phyloP scores from a whole-genome alignment of 2,113 vertebrate genomes.

The Cettia cetti region DNA sequence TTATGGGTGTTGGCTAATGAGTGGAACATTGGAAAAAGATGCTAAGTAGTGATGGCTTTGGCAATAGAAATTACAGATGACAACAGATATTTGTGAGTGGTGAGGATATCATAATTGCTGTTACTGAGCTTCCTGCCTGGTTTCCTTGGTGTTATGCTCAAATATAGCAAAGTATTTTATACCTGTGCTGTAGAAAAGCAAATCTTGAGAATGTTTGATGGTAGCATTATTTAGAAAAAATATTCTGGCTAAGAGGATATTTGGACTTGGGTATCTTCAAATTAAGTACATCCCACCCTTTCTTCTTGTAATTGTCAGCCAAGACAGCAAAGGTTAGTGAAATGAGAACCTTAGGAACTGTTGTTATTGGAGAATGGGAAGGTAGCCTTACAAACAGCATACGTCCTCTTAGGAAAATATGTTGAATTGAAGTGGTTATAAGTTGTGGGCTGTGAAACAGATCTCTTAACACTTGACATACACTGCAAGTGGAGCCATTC shows the following conservation, averaged over 20 bases:
- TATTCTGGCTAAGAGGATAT: neutral
- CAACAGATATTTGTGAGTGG: neutral
- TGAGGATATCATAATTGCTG: neutral
- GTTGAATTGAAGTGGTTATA: neutral
- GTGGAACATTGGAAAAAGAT: neutral
- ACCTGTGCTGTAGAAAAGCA: neutral
- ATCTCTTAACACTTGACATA: neutral
- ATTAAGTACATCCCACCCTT: neutral
- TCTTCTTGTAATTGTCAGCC: neutral
- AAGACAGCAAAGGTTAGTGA: neutral
- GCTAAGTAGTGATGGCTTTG: neutral
- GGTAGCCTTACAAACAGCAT: neutral
- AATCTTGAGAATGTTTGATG: neutral
- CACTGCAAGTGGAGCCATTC: neutral
- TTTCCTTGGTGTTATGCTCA: neutral
- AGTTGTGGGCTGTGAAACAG: neutral
- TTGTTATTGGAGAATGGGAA: neutral
- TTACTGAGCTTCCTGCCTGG: neutral
- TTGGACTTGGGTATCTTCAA: neutral
- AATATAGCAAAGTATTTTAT: neutral
- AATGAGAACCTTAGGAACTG: neutral
- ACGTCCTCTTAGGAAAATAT: neutral
- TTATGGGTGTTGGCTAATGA: conserved; percentile 26
- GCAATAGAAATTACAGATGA: neutral
- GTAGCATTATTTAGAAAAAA: neutral